phyloP scores from a whole-genome alignment of 2,113 vertebrate species.

The Chlamydotis undulata region DNA sequence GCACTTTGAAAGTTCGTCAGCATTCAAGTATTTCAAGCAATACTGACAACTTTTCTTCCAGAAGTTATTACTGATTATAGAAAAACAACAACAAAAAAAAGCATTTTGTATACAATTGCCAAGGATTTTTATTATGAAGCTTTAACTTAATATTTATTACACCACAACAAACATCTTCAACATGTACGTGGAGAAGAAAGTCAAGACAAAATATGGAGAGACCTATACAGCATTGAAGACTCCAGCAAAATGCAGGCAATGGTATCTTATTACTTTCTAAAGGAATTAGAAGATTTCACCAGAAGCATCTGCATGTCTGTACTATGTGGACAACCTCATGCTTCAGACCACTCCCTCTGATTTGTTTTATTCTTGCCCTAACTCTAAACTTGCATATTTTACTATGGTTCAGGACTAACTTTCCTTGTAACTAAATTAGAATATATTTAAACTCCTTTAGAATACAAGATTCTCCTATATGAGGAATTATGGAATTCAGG shows the following conservation, averaged over 20 bases:
- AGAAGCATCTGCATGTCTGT: not conserved
- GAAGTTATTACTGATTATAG: not conserved
- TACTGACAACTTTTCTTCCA: not conserved
- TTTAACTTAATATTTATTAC: not conserved
- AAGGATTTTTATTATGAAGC: not conserved
- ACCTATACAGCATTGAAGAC: not conserved
- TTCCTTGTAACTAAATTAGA: not conserved
- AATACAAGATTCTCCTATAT: not conserved
- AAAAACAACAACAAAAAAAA: not conserved
- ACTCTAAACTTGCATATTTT: not conserved
- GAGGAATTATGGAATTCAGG: fast-evolving
- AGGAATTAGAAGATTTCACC: not conserved
- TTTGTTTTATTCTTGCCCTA: not conserved
- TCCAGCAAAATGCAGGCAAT: not conserved
- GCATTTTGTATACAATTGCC: not conserved
- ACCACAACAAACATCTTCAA: not conserved
- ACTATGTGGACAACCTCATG: not conserved
- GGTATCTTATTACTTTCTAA: not conserved
- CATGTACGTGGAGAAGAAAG: not conserved
- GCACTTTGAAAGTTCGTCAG: not conserved
- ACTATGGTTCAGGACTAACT: not conserved
- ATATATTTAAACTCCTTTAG: not conserved
- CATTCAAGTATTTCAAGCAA: not conserved
- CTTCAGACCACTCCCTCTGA: not conserved
- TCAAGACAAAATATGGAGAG: not conserved